Evolutionary conservation across 2,797 vertebrate genomes (phyloP), one percentile per base, ranked within the genome.

Genomic region (Gastrophryne carolinensis): DNA sequence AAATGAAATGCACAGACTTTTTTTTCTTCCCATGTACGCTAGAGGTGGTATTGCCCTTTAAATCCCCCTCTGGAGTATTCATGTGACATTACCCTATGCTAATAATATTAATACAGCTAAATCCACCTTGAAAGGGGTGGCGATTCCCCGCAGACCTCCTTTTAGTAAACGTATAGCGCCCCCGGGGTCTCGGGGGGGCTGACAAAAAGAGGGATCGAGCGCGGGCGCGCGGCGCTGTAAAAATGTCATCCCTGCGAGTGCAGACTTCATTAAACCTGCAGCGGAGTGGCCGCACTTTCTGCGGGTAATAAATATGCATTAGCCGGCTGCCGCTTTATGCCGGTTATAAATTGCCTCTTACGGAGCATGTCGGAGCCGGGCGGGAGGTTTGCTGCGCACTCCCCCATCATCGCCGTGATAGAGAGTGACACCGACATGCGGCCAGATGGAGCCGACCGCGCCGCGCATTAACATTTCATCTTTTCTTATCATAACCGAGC

Each of bases 221-320:
- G n/a, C n/a, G n/a, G n/a, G n/a, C n/a, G n/a, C n/a, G n/a, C n/a
- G n/a, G n/a, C n/a, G n/a, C n/a, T n/a, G n/a, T n/a, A n/a, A 44
- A 62, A 26, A 44, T 62, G 60, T 62, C 60, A 44, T 37, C 5
- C n/a, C 17, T 12, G n/a, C 17, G 24, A 61, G 37, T 62, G 37
- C 60, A 27, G 60, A 62, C 60, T 62, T 62, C 60, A 62, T 62
- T 62, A 62, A 44, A 62, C 60, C 37, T 15, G 34, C 7, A 13
- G 11, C 77, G 84, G 81, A 81, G 63, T 78, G 41, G 65, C 8
- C 15, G 1, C 4, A 35, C 66, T 79, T 61, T 82, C 80, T 84
- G 57, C 0, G 81, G 81, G 30, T 79, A 78, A 79, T 82, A 84
- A 76, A 61, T 86, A 79, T 85, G 49, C 79, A 83, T 84, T 84